Evolutionary conservation across 1,140 invertebrate species (phyloP).

Genomic region (Liolophura sinensis): DNA sequence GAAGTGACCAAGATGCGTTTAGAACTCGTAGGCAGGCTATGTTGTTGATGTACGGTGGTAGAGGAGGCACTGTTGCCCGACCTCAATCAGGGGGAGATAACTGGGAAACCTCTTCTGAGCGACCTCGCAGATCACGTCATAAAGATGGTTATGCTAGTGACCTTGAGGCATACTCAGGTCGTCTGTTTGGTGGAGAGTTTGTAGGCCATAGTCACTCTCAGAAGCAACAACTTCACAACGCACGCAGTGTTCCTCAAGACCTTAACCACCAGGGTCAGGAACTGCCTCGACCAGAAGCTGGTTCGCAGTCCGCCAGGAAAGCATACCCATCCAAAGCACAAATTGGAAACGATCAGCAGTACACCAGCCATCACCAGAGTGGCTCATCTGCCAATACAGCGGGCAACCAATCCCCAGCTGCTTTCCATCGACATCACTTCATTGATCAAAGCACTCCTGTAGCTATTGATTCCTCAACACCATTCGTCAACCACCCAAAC

Average conservation of each 20-base stretch:
- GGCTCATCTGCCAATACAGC: constrained; percentile 3
- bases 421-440: constrained; percentile 34
- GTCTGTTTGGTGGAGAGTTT: constrained; percentile 5
- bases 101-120: constrained; percentile 1
- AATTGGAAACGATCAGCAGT: not conserved
- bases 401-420: constrained; percentile 25
- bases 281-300: constrained; percentile 3
- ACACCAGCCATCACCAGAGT: not conserved
- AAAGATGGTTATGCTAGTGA: constrained; percentile 49
- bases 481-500: not conserved
- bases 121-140: constrained; percentile 8
- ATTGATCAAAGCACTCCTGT: constrained; percentile 45
- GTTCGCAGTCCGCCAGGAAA: not conserved
- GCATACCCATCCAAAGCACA: constrained; percentile 2
- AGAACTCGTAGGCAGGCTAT: constrained; percentile 22
- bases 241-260: constrained; percentile 33
- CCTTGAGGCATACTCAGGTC: constrained; percentile 38
- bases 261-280: not conserved
- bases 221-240: constrained; percentile 18
- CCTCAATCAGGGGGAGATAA: constrained; percentile 1
- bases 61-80: not conserved
- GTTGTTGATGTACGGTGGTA: no score
- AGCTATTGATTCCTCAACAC: constrained; percentile 16
- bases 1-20: constrained; percentile 44
- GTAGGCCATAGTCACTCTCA: constrained; percentile 5